Base-by-base conservation (phyloP, 2,797 vertebrate species). In the Balearica regulorum region DNA sequence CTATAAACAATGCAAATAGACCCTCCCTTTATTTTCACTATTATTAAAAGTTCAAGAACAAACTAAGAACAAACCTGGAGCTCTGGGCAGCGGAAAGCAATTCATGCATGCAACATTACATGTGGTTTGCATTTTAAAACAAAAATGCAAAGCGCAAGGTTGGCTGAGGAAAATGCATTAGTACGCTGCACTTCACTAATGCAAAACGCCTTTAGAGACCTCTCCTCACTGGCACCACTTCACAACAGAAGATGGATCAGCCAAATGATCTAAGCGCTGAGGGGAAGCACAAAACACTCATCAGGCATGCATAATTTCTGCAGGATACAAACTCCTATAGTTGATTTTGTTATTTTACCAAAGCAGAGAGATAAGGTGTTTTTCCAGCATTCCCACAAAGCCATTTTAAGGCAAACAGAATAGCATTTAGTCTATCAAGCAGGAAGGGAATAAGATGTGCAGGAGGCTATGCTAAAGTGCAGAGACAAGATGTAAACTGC, bases 1-100 rank as follows among this genome's bases (percentile, higher is more conserved):
- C 49, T 14, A 71, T 3, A 87, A 96, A 92, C 94, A 96, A 96
- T 43, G 44, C 82, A 78, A 95, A 54, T 41, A 86, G 92, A 94
- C 65, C 84, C 87, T 97, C 76, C 89, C 87, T 91, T 90, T 62
- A 91, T 91, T 93, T 96, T 83, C 69, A 57, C 13, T 2, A 73
- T 49, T 58, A 87, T 29, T 69, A 51, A 44, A 92, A 79, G 84
- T 58, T 83, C 33, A 66, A 85, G 82, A 91, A 60, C 79, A 71
- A 80, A n/a, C 43, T 10, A 25, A 43, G 83, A 91, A n/a, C 53
- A 71, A 91, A 41, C 19, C 46, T 3, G 4, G 70, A 72, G 81
- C 92, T 87, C 75, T 58, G 81, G 55, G 78, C 61, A 58, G 57
- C 0, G 8, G 61, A 58, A 70, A 71, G 90, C 46, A 44, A 48